These are phyloP conservation scores for Acrossocheilus wenchowensis DNA, from an alignment of 2,797 vertebrate genomes.

Conservation along the genomic window DNA sequence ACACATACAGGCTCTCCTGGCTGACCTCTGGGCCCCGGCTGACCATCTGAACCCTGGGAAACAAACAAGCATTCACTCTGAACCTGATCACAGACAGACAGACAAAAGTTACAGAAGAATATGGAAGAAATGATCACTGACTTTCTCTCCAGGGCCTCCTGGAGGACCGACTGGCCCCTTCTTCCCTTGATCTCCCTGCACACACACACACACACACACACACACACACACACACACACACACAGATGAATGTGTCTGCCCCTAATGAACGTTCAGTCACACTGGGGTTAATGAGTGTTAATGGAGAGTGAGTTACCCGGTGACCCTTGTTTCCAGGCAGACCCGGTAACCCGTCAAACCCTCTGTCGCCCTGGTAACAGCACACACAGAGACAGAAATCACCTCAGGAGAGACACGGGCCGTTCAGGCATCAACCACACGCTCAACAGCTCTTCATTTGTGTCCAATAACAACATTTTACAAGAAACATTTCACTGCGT, in stretches of 20 bases:
- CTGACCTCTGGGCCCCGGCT: conserved; percentile 90
- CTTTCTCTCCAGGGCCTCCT: conserved; percentile 88
- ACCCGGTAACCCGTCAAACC: conserved; percentile 93
- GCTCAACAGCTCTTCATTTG: too few relatives aligned
- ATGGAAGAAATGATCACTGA: conserved; percentile 62
- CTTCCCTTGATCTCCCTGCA: conserved; percentile 88
- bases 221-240: conserved; percentile 28
- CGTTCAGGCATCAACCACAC: not conserved
- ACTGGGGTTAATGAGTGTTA: not conserved
- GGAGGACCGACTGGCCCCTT: conserved; percentile 81
- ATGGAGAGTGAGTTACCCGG: conserved; percentile 77
- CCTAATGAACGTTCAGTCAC: not conserved
- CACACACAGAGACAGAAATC: not conserved
- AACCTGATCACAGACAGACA: conserved; percentile 16
- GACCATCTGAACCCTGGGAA: conserved; percentile 90
- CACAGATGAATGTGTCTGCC: not conserved
- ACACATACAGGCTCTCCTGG: conserved; percentile 91
- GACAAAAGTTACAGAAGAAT: not conserved
- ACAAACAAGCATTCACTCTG: not conserved
- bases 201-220: not conserved
- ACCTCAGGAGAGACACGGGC: not conserved
- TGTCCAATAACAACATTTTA: not conserved
- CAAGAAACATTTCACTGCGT: not conserved
- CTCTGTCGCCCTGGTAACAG: conserved; percentile 86
- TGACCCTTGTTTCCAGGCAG: conserved; percentile 93